Conservation (phyloP, 2,888 invertebrate species). For the Aplocera efformata region DNA sequence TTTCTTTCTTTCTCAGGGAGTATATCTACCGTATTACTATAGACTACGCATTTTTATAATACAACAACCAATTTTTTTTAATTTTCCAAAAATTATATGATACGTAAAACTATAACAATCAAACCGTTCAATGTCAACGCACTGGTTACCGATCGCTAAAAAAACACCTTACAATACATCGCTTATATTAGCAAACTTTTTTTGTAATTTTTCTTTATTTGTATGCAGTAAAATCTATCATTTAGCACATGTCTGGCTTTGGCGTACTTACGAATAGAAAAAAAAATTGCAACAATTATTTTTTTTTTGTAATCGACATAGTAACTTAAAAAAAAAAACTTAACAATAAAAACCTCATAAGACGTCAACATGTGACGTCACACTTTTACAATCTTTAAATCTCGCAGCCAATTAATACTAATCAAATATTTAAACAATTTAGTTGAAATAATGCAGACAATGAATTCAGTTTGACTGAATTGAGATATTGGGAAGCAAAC, state of each 20-base stretch:
- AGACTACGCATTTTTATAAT: slow-evolving; percentile 47
- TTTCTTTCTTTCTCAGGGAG: slow-evolving; percentile 40
- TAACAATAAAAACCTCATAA: slow-evolving; percentile 57
- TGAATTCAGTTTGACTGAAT: no score
- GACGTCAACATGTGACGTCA: slow-evolving; percentile 36
- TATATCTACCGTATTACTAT: slow-evolving; percentile 42
- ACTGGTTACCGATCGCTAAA: slow-evolving; percentile 26
- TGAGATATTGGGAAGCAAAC: no score
- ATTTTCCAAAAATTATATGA: slow-evolving; percentile 28
- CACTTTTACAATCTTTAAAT: slow-evolving; percentile 31
- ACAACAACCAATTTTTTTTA: slow-evolving; percentile 63
- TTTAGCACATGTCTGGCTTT: slow-evolving; percentile 63
- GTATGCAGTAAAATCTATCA: slow-evolving; percentile 26
- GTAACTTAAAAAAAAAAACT: slow-evolving; percentile 70
- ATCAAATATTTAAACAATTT: background rate
- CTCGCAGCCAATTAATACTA: no score
- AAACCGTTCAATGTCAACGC: slow-evolving; percentile 19
- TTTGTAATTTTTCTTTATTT: slow-evolving; percentile 41
- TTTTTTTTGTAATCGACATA: slow-evolving; percentile 28
- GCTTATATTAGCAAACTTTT: slow-evolving; percentile 57
- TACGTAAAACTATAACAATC: slow-evolving; percentile 33
- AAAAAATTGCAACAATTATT: slow-evolving; percentile 66
- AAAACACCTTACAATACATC: slow-evolving; percentile 41
- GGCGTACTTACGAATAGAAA: slow-evolving; percentile 67
- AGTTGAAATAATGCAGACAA: background rate